phyloP scores from a whole-genome alignment of 2,888 invertebrate species.

The Caenorhabditis plicata region DNA sequence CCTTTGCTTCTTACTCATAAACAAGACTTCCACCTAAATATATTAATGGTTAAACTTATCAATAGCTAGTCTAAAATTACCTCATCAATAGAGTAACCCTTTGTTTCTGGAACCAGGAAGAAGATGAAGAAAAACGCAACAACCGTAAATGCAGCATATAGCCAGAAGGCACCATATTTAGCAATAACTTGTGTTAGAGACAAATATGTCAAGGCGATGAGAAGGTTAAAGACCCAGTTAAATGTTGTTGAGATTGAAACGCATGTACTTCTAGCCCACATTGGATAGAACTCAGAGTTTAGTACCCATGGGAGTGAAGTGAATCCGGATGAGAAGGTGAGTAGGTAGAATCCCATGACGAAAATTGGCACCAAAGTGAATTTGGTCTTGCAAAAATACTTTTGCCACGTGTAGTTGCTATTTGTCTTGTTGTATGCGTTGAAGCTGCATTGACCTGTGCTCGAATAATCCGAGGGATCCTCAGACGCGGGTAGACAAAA shows the following conservation, averaged over 20 bases:
- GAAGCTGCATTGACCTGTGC: constrained; percentile 23
- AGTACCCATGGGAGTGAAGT: constrained; percentile 71
- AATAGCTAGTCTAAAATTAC: not conserved
- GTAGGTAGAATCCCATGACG: constrained; percentile 58
- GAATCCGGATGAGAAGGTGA: constrained; percentile 38
- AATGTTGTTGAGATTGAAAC: constrained; percentile 62
- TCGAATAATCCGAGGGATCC: constrained; percentile 11
- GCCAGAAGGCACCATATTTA: constrained; percentile 67
- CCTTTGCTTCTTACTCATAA: constrained; percentile 23
- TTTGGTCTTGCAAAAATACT: constrained; percentile 46
- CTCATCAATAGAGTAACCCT: constrained; percentile 69
- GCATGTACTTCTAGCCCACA: constrained; percentile 70
- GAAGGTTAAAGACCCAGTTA: constrained; percentile 71
- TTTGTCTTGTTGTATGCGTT: not conserved
- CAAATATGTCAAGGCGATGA: constrained; percentile 70
- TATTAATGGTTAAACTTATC: not conserved
- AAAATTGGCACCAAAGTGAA: constrained; percentile 65
- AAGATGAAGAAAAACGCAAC: constrained; percentile 68
- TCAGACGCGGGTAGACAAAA: constrained; percentile 19
- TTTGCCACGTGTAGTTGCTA: constrained; percentile 14
- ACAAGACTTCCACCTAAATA: constrained; percentile 29
- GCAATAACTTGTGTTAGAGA: constrained; percentile 51
- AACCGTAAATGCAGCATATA: constrained; percentile 69
- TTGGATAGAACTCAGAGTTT: constrained; percentile 71
- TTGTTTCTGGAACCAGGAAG: constrained; percentile 70